These are phyloP conservation scores for Daktulosphaira vitifoliae DNA, from an alignment of 1,140 invertebrate species.

Conservation along the genomic window DNA sequence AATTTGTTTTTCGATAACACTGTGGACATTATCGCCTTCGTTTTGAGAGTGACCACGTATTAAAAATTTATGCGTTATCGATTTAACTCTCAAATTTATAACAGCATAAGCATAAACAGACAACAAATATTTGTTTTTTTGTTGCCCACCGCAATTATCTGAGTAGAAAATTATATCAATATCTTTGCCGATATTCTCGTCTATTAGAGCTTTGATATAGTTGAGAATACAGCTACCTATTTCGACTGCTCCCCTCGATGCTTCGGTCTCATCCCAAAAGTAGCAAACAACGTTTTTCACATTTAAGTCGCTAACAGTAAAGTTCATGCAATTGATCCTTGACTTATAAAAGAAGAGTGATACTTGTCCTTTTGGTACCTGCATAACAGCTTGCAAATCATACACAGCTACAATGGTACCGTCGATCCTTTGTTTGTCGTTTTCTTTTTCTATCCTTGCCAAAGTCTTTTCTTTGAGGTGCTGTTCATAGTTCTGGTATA, in stretches of 20 bases:
- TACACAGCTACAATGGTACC: constrained; percentile 30
- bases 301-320: constrained; percentile 38
- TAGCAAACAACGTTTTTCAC: constrained; percentile 37
- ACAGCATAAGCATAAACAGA: too few species aligned
- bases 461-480: constrained; percentile 35
- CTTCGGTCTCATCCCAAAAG: too few species aligned
- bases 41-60: too few species aligned
- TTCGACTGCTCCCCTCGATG: constrained; percentile 37
- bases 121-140: constrained; percentile 35
- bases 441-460: constrained; percentile 28
- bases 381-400: constrained; percentile 37
- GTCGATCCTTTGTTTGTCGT: constrained; percentile 34
- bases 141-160: constrained; percentile 37
- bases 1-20: too few species aligned
- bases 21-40: too few species aligned
- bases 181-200: not conserved
- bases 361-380: constrained; percentile 36
- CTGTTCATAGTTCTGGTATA: too few species aligned
- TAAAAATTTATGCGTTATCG: constrained; percentile 20
- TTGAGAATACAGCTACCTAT: constrained; percentile 39
- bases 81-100: constrained; percentile 28
- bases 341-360: too few species aligned
- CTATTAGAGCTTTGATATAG: constrained; percentile 37
- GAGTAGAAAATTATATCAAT: constrained; percentile 38
- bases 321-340: constrained; percentile 39